phyloP scores from a whole-genome alignment of 2,113 vertebrate genomes.

The Phoxinus phoxinus region DNA sequence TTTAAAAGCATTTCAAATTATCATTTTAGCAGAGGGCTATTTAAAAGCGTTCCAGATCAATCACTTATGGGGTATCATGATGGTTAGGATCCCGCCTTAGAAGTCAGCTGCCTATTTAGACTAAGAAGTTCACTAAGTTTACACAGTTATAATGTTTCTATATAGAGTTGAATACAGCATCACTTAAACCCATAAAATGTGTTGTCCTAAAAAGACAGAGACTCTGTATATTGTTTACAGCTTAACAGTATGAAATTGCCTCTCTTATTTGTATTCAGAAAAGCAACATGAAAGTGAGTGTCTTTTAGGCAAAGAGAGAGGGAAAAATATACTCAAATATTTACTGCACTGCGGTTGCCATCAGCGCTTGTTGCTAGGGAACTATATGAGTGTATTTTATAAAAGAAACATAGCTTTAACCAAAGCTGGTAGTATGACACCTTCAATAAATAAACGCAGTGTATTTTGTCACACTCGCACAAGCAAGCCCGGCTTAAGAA shows the following conservation, averaged over 20 bases:
- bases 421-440: conserved; percentile 49
- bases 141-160: background rate
- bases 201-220: background rate
- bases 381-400: conserved; percentile 59
- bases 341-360: conserved; percentile 52
- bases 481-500: background rate
- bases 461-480: conserved; percentile 8
- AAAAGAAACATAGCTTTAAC: conserved; percentile 46
- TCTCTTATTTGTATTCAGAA: conserved; percentile 43
- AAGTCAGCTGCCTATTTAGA: background rate
- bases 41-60: background rate
- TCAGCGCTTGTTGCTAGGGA: conserved; percentile 63
- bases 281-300: conserved; percentile 30
- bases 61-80: background rate
- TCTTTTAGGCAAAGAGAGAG: conserved; percentile 36
- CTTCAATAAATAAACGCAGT: conserved; percentile 50
- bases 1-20: background rate
- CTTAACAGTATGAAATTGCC: conserved; percentile 40
- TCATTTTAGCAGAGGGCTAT: background rate
- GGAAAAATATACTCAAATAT: conserved; percentile 55
- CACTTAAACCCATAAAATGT: background rate
- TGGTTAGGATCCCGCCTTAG: background rate
- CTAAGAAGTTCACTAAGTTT: background rate
- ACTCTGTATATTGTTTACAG: conserved; percentile 27
- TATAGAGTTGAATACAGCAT: background rate